Conservation (phyloP, 2,888 invertebrate genomes). For the Xylocampa areola region DNA sequence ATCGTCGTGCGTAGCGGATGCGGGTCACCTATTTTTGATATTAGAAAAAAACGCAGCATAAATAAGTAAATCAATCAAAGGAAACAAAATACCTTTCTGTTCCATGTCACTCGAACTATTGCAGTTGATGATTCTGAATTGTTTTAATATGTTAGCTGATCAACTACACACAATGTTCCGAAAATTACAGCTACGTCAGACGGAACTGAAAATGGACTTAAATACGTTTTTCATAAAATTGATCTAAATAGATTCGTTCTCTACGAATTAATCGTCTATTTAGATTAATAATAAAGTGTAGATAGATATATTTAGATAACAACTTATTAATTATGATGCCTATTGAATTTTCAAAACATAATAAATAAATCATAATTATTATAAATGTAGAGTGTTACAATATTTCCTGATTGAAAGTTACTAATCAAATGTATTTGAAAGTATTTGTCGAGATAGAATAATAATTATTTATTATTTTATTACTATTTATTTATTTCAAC, state of each 20-base stretch:
- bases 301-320: conserved; percentile 8
- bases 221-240: background rate
- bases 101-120: background rate
- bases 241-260: background rate
- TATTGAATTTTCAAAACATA: conserved; percentile 4
- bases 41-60: too few species aligned
- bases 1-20: too few species aligned
- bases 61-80: too few species aligned
- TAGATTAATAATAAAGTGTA: too few species aligned
- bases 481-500: too few species aligned
- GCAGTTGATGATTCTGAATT: background rate
- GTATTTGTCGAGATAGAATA: conserved; percentile 44
- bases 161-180: too few species aligned
- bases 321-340: background rate
- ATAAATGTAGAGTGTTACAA: too few species aligned
- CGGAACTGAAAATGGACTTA: background rate
- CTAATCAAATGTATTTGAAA: conserved; percentile 24
- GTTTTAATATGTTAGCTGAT: background rate
- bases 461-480: too few species aligned
- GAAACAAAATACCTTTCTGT: background rate
- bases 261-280: too few species aligned
- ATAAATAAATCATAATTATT: too few species aligned
- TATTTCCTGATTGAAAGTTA: conserved; percentile 4
- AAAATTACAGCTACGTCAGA: too few species aligned
- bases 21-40: too few species aligned